Base-by-base conservation (phyloP, 23 tunicate genomes). In the Halocynthia roretzi region DNA sequence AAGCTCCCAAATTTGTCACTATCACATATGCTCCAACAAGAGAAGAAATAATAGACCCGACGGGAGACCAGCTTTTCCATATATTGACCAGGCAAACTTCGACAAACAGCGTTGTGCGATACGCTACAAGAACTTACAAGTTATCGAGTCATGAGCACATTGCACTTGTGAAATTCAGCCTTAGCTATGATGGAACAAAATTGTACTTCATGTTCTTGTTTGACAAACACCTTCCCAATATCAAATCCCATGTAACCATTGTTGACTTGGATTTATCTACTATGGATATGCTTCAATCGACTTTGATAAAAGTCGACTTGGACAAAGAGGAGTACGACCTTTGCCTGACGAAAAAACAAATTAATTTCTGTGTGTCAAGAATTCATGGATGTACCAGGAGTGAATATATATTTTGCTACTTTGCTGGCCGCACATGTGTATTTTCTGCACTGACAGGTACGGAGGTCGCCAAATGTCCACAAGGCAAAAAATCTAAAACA, bases 171-270 rank as follows among this genome's bases (percentile, higher is more conserved):
- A 76, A 78, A 5, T 12, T 50, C 10, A 17, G 4, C 7, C 50
- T 77, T 11, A 44, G 78, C 8, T 50, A 77, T 56, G 68, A 71
- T 52, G 95, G 87, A 9, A 82, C 75, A 50, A 77, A 86, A 66
- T 70, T 83, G 50, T 79, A 83, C 76, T 83, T 88, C 67, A 83
- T 83, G 87, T 53, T 83, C 7, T 66, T 88, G 72, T 88, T 53
- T 62, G 82, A 78, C 62, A 86, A 88, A 53, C 84, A 83, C 54
- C 77, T 71, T 6, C 95, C 95, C 2, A 78, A 78, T 48, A 71
- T 85, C 20, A 80, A 82, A 56, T 67, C 81, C 51, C 95, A 88
- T 60, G 61, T 88, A 31, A 68, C 95, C 7, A 54, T 83, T 7
- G 73, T 83, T 23, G 83, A 83, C 44, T 72, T 88, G 55, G 84